Base-by-base conservation (phyloP, 2,797 vertebrate species). In the Clarias laeviceps region DNA sequence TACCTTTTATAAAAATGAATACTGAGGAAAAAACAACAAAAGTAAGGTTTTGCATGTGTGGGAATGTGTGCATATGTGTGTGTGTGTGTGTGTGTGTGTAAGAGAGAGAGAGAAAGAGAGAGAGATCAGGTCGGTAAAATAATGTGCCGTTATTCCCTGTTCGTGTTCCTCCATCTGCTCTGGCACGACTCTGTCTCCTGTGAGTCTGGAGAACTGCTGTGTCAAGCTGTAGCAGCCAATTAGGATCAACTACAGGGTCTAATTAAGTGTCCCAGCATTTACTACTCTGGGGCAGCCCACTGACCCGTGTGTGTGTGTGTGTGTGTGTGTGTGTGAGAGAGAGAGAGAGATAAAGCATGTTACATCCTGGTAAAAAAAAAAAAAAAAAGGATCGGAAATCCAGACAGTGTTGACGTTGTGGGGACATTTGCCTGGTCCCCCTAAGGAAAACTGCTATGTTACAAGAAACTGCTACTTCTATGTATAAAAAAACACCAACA, bases 151-250 rank as follows among this genome's bases (percentile, higher is more conserved):
- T 74, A 27, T n/a, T 77, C 54, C 29, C 50, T 20, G 54, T 77
- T 62, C 37, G 3, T 83, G 69, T 73, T 62, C 57, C 59, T 83
- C 69, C 27, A 73, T 74, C 82, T 83, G 82, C 57, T 74, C 69
- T 83, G 82, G 56, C 56, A 40, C 57, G 34, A 40, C 77, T 62
- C 34, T 17, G 57, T 20, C 69, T 64, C 70, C 69, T 45, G 37
- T 74, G 82, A 62, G 82, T 64, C 74, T 32, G n/a, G 22, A 62
- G 34, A 66, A 76, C 62, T 72, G 24, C 29, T 72, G 85, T 70
- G 78, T 65, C 66, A 22, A 87, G 80, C 84, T 69, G 72, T 61
- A 84, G 40, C 64, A 20, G 59, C 80, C 85, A 88, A 88, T 89
- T 88, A 88, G 57, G 17, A 82, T 87, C 78, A 83, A 74, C 57